phyloP scores from a whole-genome alignment of 1,140 invertebrate species.

The Tribolium madens region DNA sequence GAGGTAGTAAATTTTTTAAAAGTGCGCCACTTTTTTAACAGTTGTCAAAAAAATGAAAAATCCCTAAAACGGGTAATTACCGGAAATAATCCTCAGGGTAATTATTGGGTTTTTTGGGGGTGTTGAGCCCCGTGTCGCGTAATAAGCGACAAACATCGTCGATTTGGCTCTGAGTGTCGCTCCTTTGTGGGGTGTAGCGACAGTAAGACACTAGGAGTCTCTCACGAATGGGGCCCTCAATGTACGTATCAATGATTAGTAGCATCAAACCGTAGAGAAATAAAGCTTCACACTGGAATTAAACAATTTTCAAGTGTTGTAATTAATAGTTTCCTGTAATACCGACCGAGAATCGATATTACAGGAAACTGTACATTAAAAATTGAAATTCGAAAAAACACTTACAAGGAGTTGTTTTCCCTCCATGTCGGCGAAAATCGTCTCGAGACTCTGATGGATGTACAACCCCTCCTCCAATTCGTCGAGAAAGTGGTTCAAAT shows the following conservation, averaged over 20 bases:
- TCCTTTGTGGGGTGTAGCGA: slow-evolving; percentile 86
- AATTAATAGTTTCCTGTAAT: no score
- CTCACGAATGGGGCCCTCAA: slow-evolving; percentile 90
- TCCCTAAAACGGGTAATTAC: slow-evolving; percentile 84
- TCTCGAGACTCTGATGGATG: slow-evolving; percentile 93
- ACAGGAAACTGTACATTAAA: no score
- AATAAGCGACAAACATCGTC: slow-evolving; percentile 97
- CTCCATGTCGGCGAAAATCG: slow-evolving; percentile 90
- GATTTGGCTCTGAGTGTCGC: slow-evolving; percentile 86
- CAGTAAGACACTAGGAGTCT: slow-evolving; percentile 95
- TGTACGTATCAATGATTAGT: slow-evolving; percentile 87
- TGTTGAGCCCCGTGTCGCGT: slow-evolving; percentile 86
- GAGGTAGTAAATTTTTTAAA: no score
- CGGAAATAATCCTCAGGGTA: slow-evolving; percentile 95
- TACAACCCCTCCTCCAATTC: slow-evolving; percentile 93
- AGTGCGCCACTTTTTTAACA: no score
- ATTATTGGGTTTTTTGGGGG: slow-evolving; percentile 78
- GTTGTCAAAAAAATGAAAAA: slow-evolving; percentile 92
- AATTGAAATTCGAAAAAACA: slow-evolving; percentile 12
- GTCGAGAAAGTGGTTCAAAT: slow-evolving; percentile 91
- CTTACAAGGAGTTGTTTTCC: slow-evolving; percentile 94
- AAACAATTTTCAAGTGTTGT: no score
- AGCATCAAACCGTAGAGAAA: slow-evolving; percentile 97
- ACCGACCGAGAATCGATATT: no score
- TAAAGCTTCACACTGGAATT: slow-evolving; percentile 92